These are phyloP conservation scores for Monodelphis domestica DNA, from an alignment of 2,797 vertebrate species.

Conservation along the genomic window DNA sequence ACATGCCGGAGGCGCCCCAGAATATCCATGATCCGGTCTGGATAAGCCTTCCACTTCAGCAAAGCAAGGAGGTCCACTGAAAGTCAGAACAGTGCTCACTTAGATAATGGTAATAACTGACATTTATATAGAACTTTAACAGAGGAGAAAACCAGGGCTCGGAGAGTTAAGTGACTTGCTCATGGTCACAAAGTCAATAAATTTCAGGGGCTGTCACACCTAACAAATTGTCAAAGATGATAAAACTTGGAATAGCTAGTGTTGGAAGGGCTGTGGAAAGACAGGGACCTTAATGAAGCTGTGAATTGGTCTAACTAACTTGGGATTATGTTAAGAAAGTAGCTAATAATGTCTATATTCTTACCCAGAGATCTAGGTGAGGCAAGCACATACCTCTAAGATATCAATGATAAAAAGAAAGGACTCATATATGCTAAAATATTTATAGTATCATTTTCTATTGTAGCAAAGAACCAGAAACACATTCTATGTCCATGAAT, in stretches of 20 bases:
- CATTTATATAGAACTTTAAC: background rate
- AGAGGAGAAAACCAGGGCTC: background rate
- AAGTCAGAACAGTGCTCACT: constrained; percentile 61
- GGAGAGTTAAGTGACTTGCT: background rate
- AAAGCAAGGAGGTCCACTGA: constrained; percentile 97
- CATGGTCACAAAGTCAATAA: background rate
- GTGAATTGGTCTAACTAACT: background rate
- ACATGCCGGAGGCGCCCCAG: constrained; percentile 95
- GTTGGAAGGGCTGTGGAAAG: background rate
- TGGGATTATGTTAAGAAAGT: background rate
- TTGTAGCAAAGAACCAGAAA: background rate
- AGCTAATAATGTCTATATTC: background rate
- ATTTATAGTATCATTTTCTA: background rate
- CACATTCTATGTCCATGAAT: background rate
- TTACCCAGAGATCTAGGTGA: background rate
- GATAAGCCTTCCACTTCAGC: constrained; percentile 99
- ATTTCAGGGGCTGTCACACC: background rate
- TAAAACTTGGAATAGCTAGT: background rate
- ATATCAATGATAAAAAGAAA: background rate
- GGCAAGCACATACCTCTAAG: background rate
- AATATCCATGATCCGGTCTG: constrained; percentile 97
- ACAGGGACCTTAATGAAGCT: background rate
- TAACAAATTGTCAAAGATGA: background rate
- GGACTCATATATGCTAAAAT: background rate
- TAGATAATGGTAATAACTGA: background rate